Evolutionary conservation across 2,888 invertebrate species (phyloP).

Genomic region (Masnerella sp.): DNA sequence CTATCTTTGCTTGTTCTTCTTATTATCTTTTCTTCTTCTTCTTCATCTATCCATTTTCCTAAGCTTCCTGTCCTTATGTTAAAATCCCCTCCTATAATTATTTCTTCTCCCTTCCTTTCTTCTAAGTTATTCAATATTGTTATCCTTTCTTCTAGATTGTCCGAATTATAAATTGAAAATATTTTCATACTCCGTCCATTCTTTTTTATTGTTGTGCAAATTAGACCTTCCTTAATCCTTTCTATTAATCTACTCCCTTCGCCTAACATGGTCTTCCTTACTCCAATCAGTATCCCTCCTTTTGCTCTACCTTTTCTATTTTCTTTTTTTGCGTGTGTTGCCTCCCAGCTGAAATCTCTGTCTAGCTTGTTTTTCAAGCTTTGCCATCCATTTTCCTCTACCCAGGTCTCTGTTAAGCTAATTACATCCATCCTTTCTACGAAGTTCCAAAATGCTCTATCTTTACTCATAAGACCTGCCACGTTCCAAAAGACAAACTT

Average conservation of each 20-base stretch:
- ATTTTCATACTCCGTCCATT: background rate
- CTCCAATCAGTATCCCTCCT: background rate
- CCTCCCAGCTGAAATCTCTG: background rate
- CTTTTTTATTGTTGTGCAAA: background rate
- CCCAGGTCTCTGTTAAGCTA: background rate
- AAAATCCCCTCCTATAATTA: background rate
- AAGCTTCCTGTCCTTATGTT: background rate
- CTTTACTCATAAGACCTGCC: conserved; percentile 1
- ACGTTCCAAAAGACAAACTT: conserved; percentile 1
- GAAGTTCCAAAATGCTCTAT: conserved; percentile 6
- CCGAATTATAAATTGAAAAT: background rate
- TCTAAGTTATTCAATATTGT: too few relatives aligned
- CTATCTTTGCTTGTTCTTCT: background rate
- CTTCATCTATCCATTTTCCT: background rate
- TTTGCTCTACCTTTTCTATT: conserved; percentile 4
- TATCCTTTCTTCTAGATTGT: too few relatives aligned
- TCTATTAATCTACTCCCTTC: background rate
- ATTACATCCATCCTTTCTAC: background rate
- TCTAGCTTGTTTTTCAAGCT: background rate
- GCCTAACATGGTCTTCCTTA: background rate
- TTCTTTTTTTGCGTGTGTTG: background rate
- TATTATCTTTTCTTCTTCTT: background rate
- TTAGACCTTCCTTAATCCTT: background rate
- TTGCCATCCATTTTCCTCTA: conserved; percentile 10
- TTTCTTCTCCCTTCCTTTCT: too few relatives aligned